Evolutionary conservation across 2,113 vertebrate genomes (phyloP).

Genomic region (Lethenteron camtschaticum): DNA sequence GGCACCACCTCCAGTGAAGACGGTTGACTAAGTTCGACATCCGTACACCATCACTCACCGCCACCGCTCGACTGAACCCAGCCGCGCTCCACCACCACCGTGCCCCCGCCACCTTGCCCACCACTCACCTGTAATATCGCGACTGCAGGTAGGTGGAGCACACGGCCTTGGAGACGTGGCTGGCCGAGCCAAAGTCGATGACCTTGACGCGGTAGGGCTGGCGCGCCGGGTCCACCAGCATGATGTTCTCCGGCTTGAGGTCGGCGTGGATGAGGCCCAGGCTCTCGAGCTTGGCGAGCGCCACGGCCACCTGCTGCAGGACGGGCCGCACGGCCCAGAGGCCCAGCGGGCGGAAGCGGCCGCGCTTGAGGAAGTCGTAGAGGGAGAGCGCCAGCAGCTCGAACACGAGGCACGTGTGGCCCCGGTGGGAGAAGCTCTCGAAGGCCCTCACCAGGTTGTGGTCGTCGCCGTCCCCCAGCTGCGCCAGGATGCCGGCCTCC

Average conservation of each 20-base stretch:
- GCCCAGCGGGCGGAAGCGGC: conserved; percentile 91
- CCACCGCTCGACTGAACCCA: no score
- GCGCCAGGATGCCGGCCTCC: conserved; percentile 85
- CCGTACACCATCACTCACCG: no score
- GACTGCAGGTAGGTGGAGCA: conserved; percentile 97
- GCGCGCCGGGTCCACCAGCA: conserved; percentile 90
- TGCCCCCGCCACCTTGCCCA: no score
- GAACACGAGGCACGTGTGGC: conserved; percentile 89
- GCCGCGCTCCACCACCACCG: no score
- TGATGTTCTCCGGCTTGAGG: conserved; percentile 98
- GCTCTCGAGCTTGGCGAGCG: conserved; percentile 89
- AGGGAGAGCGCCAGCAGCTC: conserved; percentile 98
- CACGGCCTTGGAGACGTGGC: conserved; percentile 95
- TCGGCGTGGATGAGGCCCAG: conserved; percentile 97
- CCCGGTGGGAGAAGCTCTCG: conserved; percentile 93
- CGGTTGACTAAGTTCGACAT: no score
- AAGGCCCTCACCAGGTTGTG: conserved; percentile 91
- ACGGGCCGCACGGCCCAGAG: conserved; percentile 92
- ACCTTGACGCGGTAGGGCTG: conserved; percentile 97
- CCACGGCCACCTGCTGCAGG: conserved; percentile 89
- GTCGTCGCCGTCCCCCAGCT: conserved; percentile 74
- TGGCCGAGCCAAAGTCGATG: conserved; percentile 96
- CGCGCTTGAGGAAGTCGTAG: conserved; percentile 96
- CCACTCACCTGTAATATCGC: conserved; percentile 86
- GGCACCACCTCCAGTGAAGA: no score